phyloP scores from a whole-genome alignment of 2,113 vertebrate species.

The Hippoglossus stenolepis region DNA sequence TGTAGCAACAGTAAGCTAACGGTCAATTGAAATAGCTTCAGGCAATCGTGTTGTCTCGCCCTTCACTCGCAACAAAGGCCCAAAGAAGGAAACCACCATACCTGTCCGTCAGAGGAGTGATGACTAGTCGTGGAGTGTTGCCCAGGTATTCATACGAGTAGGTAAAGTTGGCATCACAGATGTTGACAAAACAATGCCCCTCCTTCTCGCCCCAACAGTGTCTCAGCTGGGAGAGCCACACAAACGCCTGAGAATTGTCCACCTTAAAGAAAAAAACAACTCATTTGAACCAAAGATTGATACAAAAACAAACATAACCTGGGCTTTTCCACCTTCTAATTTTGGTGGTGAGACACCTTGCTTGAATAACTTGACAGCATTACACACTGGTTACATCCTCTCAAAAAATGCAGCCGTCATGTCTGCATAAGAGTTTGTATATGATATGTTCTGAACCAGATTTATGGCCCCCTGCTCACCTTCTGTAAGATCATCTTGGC shows the following conservation, averaged over 20 bases:
- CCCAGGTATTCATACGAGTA: conserved; percentile 97
- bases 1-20: too few species aligned
- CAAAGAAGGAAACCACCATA: conserved; percentile 46
- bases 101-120: conserved; percentile 97
- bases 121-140: conserved; percentile 94
- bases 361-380: conserved; percentile 38
- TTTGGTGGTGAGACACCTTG: conserved; percentile 21
- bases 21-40: too few species aligned
- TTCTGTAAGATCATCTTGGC: conserved; percentile 94
- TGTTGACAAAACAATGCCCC: conserved; percentile 92
- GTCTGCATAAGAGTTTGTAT: too few species aligned
- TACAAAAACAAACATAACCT: conserved; percentile 21
- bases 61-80: background rate
- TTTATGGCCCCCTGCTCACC: conserved; percentile 73
- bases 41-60: background rate
- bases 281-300: background rate
- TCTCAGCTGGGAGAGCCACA: conserved; percentile 95
- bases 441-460: background rate
- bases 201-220: conserved; percentile 92
- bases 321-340: conserved; percentile 35
- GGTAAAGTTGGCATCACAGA: conserved; percentile 94
- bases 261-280: conserved; percentile 80
- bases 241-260: conserved; percentile 91
- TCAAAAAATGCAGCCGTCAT: too few species aligned
- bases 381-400: conserved; percentile 25